Base-by-base conservation (phyloP, 2,888 invertebrate genomes). In the Eupsilia transversa region DNA sequence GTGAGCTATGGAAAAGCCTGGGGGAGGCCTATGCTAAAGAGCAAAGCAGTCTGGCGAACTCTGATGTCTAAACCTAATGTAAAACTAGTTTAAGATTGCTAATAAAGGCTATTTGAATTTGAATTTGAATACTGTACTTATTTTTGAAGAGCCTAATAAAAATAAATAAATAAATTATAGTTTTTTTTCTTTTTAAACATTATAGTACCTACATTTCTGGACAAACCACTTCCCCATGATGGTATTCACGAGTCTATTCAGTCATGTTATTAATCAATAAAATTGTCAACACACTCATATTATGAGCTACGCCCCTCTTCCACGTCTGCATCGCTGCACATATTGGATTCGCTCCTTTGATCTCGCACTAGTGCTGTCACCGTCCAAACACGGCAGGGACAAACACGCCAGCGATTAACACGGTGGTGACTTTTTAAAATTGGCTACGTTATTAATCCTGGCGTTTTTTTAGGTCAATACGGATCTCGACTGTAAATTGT, bases 271-370 rank as follows among this genome's bases (percentile, higher is more conserved):
- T 46, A 77, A 61, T 60, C 17, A 71, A 75, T 52, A 12, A n/a
- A 12, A 52, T 52, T 72, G 59, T 72, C 35, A 59, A 72, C 17
- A 60, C 30, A 4, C 52, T 49, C 23, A 33, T 14, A 27, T 6
- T 52, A 20, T 17, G 20, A 43, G 20, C 3, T 20, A 20, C 54
- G 20, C 41, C 64, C 67, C 64, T 14, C n/a, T 27, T 7, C 7
- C 20, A 3, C 12, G 65, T 64, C 14, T 65, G 64, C 68, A 80
- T 60, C 68, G 54, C 49, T 69, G 49, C 75, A 46, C 59, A 60
- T 35, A 65, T 80, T 75, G n/a, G 35, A 33, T 33, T 46, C 54
- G 23, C 52, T 43, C 43, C 74, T 79, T 79, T 79, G 75, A 80
- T 80, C 68, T 54, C 52, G 7, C 43, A 59, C 75, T 61, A 43